Evolutionary conservation across 2,888 invertebrate species (phyloP).

Genomic region (Nephrocerus scutellatus): DNA sequence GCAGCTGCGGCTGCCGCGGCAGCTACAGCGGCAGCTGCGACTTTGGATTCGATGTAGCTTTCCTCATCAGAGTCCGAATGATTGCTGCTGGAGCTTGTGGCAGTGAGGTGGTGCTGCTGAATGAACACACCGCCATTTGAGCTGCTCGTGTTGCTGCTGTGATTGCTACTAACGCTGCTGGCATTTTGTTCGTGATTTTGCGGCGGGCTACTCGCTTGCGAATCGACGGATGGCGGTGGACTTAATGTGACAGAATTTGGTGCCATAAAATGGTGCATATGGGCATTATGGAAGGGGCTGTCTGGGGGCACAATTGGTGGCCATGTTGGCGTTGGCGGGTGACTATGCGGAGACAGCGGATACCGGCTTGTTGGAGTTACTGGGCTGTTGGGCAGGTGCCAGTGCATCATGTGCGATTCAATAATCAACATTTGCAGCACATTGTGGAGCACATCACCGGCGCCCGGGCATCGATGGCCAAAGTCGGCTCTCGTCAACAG

Average conservation of each 20-base stretch:
- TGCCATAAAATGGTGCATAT: conserved; percentile 67
- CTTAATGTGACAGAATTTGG: conserved; percentile 82
- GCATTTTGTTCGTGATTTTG: conserved; percentile 58
- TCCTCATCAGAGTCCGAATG: conserved; percentile 81
- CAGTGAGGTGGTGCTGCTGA: conserved; percentile 25
- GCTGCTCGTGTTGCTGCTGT: conserved; percentile 20
- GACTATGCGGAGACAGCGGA: conserved; percentile 73
- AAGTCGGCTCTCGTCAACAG: conserved; percentile 83
- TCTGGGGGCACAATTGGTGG: conserved; percentile 50
- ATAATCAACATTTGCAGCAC: conserved; percentile 81
- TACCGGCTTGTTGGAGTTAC: conserved; percentile 77
- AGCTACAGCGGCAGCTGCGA: conserved; percentile 21
- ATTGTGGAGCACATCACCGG: conserved; percentile 91
- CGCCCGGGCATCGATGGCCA: conserved; percentile 84
- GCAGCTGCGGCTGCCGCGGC: conserved; percentile 28
- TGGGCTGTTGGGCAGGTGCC: conserved; percentile 72
- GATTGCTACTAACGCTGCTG: conserved; percentile 26
- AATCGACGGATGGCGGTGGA: conserved; percentile 84
- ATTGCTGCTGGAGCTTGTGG: conserved; percentile 62
- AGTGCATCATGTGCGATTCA: conserved; percentile 70
- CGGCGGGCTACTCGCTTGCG: conserved; percentile 79
- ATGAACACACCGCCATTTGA: neutral
- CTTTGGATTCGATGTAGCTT: conserved; percentile 42
- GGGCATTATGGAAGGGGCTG: conserved; percentile 51
- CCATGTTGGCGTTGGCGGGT: conserved; percentile 76